These are phyloP conservation scores for Hylaeus volcanicus DNA, from an alignment of 1,140 invertebrate genomes.

Conservation along the genomic window DNA sequence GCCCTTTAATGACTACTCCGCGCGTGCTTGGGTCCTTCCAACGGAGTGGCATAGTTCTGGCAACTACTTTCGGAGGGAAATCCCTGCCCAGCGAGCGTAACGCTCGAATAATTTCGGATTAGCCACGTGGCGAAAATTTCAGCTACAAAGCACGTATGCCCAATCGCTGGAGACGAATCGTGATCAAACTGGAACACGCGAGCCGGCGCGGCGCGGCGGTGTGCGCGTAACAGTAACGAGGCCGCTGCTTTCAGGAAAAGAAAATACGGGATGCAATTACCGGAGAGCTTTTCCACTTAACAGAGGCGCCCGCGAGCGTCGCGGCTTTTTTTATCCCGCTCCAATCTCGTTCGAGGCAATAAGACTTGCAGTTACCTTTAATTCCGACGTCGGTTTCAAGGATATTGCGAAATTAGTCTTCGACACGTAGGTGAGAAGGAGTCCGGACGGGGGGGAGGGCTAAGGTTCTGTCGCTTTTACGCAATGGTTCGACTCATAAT, in stretches of 20 bases:
- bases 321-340: neutral
- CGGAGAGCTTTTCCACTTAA: constrained; percentile 48
- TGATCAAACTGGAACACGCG: constrained; percentile 51
- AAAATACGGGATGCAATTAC: constrained; percentile 33
- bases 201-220: neutral
- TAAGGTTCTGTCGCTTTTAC: no score
- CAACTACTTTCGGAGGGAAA: constrained; percentile 49
- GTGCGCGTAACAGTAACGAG: constrained; percentile 37
- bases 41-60: constrained; percentile 37
- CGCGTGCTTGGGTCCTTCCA: constrained; percentile 19
- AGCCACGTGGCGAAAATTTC: constrained; percentile 41
- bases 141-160: constrained; percentile 45
- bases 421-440: neutral
- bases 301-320: neutral
- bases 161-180: constrained; percentile 52
- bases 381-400: constrained; percentile 41
- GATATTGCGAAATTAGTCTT: neutral
- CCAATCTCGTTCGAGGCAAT: constrained; percentile 20
- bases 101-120: constrained; percentile 59
- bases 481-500: no score
- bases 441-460: no score
- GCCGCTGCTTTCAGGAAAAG: constrained; percentile 35
- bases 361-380: constrained; percentile 33
- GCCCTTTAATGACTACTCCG: constrained; percentile 45
- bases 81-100: constrained; percentile 22